A percentile compares a stretch with the other conserved stretches of the same genome.
Evolutionary conservation across 1,140 invertebrate species (phyloP).

Genomic region (Cherax destructor): DNA sequence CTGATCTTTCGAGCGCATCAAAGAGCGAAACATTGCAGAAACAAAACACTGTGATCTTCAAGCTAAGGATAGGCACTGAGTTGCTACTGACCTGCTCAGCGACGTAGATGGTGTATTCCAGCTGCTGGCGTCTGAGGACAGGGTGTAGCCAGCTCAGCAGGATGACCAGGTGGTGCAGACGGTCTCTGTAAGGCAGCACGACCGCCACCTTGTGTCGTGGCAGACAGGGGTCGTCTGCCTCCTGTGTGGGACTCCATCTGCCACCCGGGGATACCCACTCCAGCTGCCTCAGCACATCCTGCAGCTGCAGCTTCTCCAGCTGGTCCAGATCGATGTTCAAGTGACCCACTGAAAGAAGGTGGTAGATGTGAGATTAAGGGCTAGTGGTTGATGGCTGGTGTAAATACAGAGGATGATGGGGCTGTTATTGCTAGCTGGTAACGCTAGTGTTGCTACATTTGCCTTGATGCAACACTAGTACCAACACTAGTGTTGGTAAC

Average conservation of each 20-base stretch:
- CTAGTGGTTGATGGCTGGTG: neutral
- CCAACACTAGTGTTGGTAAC: no score
- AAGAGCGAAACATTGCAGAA: no score
- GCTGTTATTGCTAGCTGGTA: no score
- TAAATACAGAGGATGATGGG: no score
- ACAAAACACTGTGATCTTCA: no score
- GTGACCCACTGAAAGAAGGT: slow-evolving; percentile 23
- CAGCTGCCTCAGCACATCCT: slow-evolving; percentile 54
- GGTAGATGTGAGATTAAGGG: neutral
- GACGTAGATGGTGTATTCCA: slow-evolving; percentile 92
- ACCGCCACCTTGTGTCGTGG: slow-evolving; percentile 82
- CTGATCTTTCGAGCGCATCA: no score
- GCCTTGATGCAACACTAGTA: no score
- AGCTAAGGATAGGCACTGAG: no score
- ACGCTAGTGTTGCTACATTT: no score
- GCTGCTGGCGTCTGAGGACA: slow-evolving; percentile 89
- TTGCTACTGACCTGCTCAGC: slow-evolving; percentile 85
- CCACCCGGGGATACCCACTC: slow-evolving; percentile 68
- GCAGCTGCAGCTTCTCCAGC: slow-evolving; percentile 35
- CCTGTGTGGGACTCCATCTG: slow-evolving; percentile 59
- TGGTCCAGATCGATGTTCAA: slow-evolving; percentile 38
- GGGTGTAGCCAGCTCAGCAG: slow-evolving; percentile 93
- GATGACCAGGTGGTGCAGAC: slow-evolving; percentile 85
- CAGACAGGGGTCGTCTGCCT: slow-evolving; percentile 49
- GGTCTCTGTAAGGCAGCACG: slow-evolving; percentile 91